phyloP scores from a whole-genome alignment of 2,888 invertebrate genomes.

The Zonitis immaculata region DNA sequence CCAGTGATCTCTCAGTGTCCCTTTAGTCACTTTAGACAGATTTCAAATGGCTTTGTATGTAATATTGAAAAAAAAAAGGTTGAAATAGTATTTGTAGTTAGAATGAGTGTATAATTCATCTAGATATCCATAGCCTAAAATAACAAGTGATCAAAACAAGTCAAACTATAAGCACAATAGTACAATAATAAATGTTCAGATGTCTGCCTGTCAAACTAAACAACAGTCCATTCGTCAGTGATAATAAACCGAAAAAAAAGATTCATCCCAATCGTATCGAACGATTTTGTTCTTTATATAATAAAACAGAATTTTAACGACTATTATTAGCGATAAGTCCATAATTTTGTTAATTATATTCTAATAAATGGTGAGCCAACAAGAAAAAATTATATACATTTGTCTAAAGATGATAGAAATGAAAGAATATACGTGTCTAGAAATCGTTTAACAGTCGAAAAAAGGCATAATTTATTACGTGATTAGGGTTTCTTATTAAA shows the following conservation, averaged over 20 bases:
- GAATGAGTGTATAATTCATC: background rate
- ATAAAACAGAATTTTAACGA: background rate
- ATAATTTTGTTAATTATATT: conserved; percentile 12
- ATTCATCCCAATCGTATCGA: conserved; percentile 13
- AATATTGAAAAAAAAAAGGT: background rate
- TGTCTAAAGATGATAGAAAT: background rate
- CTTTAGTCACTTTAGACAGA: background rate
- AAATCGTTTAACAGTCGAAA: conserved; percentile 3
- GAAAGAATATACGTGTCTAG: conserved; percentile 9
- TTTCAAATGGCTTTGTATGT: background rate
- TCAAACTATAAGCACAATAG: background rate
- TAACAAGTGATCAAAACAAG: background rate
- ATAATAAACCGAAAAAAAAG: conserved; percentile 16
- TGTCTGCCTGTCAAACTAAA: conserved; percentile 8
- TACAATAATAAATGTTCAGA: conserved; percentile 7
- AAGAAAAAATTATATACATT: conserved; percentile 1
- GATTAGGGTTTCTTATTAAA: conserved; percentile 6
- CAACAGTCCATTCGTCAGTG: conserved; percentile 8
- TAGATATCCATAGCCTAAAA: background rate
- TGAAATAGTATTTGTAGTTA: background rate
- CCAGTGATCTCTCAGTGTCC: background rate
- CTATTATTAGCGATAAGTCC: background rate
- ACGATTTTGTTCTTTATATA: too few species aligned
- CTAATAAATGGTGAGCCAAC: conserved; percentile 3
- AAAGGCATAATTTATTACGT: conserved; percentile 6